These are phyloP conservation scores for Athrips mouffetella DNA, from an alignment of 2,888 invertebrate species.

Conservation along the genomic window DNA sequence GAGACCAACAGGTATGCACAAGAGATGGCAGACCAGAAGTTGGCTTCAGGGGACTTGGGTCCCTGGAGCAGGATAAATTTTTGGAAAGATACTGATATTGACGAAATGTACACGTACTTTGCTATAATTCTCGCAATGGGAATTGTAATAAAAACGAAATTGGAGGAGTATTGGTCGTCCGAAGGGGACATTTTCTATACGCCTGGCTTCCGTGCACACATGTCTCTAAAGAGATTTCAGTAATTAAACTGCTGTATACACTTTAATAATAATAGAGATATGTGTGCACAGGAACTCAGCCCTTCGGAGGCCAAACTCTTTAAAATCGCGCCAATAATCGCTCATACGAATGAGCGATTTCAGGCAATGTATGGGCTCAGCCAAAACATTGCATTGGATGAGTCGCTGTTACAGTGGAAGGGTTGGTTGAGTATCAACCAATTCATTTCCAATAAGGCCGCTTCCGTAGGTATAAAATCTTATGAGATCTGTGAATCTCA, in stretches of 20 bases:
- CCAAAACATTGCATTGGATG: constrained; percentile 16
- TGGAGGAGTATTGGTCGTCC: not conserved
- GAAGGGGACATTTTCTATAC: not conserved
- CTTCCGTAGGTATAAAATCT: constrained; percentile 26
- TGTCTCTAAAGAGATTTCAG: not conserved
- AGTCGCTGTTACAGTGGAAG: constrained; percentile 28
- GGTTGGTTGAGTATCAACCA: constrained; percentile 31
- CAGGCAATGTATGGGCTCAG: not conserved
- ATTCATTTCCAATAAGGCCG: constrained; percentile 27
- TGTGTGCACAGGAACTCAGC: too few species aligned
- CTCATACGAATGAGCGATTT: not conserved
- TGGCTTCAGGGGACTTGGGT: not conserved
- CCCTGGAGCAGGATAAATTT: not conserved
- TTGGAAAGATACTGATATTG: not conserved
- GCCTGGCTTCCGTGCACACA: not conserved
- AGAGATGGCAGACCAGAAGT: not conserved
- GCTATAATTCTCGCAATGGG: not conserved
- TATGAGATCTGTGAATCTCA: constrained; percentile 32
- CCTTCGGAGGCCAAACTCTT: too few species aligned
- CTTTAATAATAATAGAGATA: too few species aligned
- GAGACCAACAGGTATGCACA: not conserved
- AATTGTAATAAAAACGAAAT: not conserved
- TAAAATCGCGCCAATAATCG: not conserved
- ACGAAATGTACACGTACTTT: not conserved
- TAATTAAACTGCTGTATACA: not conserved